Conservation (phyloP, 2,888 invertebrate species). For the Oithona nana region DNA sequence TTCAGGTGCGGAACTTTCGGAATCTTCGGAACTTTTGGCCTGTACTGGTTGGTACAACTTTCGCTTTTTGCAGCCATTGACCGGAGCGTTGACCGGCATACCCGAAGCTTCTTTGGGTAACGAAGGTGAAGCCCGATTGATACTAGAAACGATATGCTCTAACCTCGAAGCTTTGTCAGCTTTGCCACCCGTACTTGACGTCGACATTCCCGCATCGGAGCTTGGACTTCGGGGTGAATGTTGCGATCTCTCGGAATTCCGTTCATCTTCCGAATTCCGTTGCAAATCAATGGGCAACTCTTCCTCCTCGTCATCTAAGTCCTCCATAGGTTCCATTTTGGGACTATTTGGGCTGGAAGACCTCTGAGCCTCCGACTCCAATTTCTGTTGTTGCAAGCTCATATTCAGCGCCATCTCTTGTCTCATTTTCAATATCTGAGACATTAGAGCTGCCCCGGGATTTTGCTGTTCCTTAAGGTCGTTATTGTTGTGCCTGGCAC, state of each 20-base stretch:
- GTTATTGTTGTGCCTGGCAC: slow-evolving; percentile 7
- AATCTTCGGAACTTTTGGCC: slow-evolving; percentile 46
- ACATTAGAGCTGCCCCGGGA: neutral
- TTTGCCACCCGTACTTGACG: slow-evolving; percentile 15
- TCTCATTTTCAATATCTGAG: slow-evolving; percentile 10
- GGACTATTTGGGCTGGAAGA: neutral
- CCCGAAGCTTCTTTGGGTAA: slow-evolving; percentile 15
- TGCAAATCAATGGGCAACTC: neutral
- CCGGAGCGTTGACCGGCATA: slow-evolving; percentile 38
- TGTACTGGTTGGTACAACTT: slow-evolving; percentile 90
- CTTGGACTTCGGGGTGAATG: slow-evolving; percentile 4
- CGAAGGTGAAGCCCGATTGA: slow-evolving; percentile 39
- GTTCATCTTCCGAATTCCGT: slow-evolving; percentile 1
- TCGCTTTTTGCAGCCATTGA: slow-evolving; percentile 84
- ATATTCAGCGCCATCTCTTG: slow-evolving; percentile 12
- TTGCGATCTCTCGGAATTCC: neutral
- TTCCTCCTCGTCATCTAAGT: neutral
- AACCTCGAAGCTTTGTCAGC: slow-evolving; percentile 81
- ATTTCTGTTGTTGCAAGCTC: neutral
- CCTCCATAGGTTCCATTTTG: neutral
- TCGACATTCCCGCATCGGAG: slow-evolving; percentile 4
- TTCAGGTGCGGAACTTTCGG: slow-evolving; percentile 17
- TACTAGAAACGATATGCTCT: slow-evolving; percentile 82
- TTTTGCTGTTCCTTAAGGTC: slow-evolving; percentile 1
- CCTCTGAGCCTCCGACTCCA: neutral